Evolutionary conservation across 2,888 invertebrate species (phyloP), one percentile per base, ranked within the genome.

Genomic region (Thymelicus acteon): DNA sequence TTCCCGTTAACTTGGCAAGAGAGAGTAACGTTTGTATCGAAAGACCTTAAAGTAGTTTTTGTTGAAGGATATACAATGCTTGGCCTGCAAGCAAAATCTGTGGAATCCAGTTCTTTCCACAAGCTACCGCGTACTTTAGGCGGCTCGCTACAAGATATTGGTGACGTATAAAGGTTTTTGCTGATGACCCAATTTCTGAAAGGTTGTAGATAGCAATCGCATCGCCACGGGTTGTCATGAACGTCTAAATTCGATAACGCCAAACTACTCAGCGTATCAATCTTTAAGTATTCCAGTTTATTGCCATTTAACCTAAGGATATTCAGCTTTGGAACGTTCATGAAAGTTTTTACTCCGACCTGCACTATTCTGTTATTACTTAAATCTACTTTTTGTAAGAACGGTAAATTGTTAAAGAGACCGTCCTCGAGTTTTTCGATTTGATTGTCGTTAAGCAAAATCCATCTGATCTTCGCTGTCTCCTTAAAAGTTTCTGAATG

Each of bases 181-280:
- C 95, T 94, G 10, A 96, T 95, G 13, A 96, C 95, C 95, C 96
- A 97, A 80, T 97, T 96, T 60, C 97, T 95, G 76, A 98, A 97
- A 19, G 95, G 95, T 80, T 97, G 96, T 67, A 98, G 90, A 74
- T 96, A 95, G 81, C 98, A 98, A 82, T 98, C 97, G 83, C 98
- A 98, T 73, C 96, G 95, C 98, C 98, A 98, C 0, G 97, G 97
- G 84, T 98, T 98, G 73, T 96, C 96, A 75, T 96, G 95, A 0
- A 98, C 93, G 68, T 96, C 96, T 58, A 98, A 91, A 79, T 96
- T 96, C 39, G 95, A 95, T 67, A 98, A 87, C 2, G 95, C 94
- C 67, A 98, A 88, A 47, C 95, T 94, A 70, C 94, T 94, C 72
- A 97, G 95, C 7, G 96, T 95, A 72, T 96, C 95, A 61, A 95